These are phyloP conservation scores for Pycnomerus fuliginosus DNA, from an alignment of 2,888 invertebrate species.

Conservation along the genomic window DNA sequence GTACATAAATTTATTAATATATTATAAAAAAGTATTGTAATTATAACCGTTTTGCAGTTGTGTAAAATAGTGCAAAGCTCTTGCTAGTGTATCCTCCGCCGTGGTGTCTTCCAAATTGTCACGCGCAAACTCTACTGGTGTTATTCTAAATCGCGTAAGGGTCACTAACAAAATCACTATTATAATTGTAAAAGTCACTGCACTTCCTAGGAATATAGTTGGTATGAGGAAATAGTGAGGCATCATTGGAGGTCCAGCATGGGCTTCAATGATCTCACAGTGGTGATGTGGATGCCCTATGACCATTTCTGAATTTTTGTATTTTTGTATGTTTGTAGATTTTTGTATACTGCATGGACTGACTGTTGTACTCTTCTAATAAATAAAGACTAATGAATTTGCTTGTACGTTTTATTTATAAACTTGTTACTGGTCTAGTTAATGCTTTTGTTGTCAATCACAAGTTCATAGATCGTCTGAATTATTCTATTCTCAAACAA, in stretches of 20 bases:
- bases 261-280: constrained; percentile 30
- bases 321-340: constrained; percentile 3
- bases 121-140: constrained; percentile 37
- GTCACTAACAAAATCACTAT: constrained; percentile 38
- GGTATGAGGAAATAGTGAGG: constrained; percentile 28
- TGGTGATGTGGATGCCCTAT: constrained; percentile 22
- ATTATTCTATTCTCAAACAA: no score
- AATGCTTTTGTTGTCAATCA: constrained; percentile 11
- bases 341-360: constrained; percentile 7
- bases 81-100: constrained; percentile 16
- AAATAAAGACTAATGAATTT: constrained; percentile 9
- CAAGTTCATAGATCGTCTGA: constrained; percentile 11
- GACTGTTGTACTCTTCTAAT: constrained; percentile 8
- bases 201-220: constrained; percentile 32
- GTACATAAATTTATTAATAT: constrained; percentile 18
- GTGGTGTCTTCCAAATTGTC: constrained; percentile 12
- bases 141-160: constrained; percentile 34
- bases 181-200: constrained; percentile 35
- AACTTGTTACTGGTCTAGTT: constrained; percentile 12
- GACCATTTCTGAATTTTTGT: constrained; percentile 5
- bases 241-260: constrained; percentile 25
- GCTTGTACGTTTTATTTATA: constrained; percentile 11
- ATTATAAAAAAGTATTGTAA: constrained; percentile 4
- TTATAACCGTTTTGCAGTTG: constrained; percentile 9
- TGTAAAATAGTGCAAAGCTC: constrained; percentile 16